These are phyloP conservation scores for Carassius auratus DNA, from an alignment of 2,113 vertebrate species.

Conservation along the genomic window DNA sequence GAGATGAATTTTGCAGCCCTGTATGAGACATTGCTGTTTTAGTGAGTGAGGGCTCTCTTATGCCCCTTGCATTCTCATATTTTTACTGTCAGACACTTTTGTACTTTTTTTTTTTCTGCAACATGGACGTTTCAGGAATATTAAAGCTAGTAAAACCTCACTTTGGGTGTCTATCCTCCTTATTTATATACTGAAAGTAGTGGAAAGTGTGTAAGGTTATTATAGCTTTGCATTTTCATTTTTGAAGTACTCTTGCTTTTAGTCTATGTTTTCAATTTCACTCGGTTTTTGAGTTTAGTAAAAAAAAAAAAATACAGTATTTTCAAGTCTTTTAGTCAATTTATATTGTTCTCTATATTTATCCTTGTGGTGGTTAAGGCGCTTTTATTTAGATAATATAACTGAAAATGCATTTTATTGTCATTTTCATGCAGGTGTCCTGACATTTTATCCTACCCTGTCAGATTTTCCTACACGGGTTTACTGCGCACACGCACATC, in stretches of 20 bases:
- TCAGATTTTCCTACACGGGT: too few species aligned
- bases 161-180: constrained; percentile 34
- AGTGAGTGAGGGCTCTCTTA: constrained; percentile 6
- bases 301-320: too few species aligned
- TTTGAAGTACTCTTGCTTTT: background rate
- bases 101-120: constrained; percentile 76
- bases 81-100: constrained; percentile 80
- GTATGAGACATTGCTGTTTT: constrained; percentile 60
- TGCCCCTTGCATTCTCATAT: constrained; percentile 40
- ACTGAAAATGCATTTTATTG: background rate
- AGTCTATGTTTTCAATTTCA: background rate
- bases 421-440: background rate
- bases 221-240: background rate
- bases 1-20: constrained; percentile 83
- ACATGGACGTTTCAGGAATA: constrained; percentile 89
- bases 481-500: too few species aligned
- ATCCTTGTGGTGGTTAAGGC: background rate
- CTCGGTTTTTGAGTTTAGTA: background rate
- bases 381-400: background rate
- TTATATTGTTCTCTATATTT: background rate
- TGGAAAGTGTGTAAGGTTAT: background rate
- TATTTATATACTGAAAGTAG: background rate
- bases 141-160: constrained; percentile 73
- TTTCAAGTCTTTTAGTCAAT: background rate
- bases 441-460: too few species aligned